phyloP scores from a whole-genome alignment of 2,797 vertebrate species.

The Tachyglossus aculeatus region DNA sequence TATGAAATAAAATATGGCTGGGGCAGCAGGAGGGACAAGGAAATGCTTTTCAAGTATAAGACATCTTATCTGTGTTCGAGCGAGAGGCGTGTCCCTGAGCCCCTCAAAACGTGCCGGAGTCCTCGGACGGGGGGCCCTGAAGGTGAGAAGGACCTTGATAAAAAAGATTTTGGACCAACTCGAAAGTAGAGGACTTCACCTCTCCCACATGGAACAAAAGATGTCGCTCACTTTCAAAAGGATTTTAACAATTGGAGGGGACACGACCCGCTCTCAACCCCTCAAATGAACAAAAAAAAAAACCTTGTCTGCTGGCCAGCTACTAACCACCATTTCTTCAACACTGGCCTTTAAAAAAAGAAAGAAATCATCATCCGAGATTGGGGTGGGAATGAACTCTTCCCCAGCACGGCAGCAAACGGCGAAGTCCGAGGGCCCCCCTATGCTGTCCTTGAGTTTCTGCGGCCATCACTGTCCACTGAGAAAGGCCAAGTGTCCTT shows the following conservation, averaged over 20 bases:
- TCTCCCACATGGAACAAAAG: constrained; percentile 31
- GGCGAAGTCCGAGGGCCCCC: constrained; percentile 23
- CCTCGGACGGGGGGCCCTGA: neutral
- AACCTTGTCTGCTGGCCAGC: constrained; percentile 46
- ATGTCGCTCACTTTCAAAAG: constrained; percentile 55
- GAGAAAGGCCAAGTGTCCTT: constrained; percentile 97
- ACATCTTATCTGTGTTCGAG: too few relatives aligned
- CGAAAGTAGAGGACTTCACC: neutral
- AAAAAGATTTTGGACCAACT: constrained; percentile 20
- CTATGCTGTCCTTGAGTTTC: constrained; percentile 35
- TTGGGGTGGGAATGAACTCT: constrained; percentile 46
- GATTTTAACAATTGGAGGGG: constrained; percentile 55
- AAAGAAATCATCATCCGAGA: constrained; percentile 57
- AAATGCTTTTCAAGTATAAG: too few relatives aligned
- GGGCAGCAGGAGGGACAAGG: too few relatives aligned
- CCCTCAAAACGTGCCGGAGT: neutral
- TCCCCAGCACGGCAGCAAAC: constrained; percentile 2
- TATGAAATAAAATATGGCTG: too few relatives aligned
- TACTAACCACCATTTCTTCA: constrained; percentile 53
- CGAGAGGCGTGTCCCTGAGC: neutral
- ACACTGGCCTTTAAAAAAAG: constrained; percentile 48
- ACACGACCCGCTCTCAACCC: constrained; percentile 6
- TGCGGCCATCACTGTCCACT: constrained; percentile 87
- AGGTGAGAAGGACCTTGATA: neutral
- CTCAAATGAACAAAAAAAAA: constrained; percentile 42